Percentiles rank a stretch among this genome's conserved stretches.
These are phyloP conservation scores for Crenuchus spilurus DNA, from an alignment of 2,797 vertebrate genomes.

Conservation along the genomic window DNA sequence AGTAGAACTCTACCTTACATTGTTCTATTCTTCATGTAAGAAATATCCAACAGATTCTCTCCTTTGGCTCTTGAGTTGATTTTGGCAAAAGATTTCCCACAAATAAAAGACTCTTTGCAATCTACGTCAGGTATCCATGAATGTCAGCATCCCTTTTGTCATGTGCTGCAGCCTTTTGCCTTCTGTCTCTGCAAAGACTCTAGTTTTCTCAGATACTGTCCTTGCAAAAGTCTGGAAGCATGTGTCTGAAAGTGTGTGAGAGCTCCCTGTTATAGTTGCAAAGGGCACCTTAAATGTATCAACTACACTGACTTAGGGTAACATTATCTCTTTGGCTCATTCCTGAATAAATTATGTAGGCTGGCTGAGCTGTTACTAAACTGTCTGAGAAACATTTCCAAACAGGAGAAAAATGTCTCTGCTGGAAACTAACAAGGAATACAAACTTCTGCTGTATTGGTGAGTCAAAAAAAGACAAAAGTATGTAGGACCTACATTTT, in stretches of 20 bases:
- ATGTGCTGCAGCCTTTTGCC: slow-evolving; percentile 34
- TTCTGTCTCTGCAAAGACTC: slow-evolving; percentile 31
- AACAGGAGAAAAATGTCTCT: slow-evolving; percentile 69
- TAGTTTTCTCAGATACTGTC: slow-evolving; percentile 43
- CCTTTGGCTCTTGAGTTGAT: slow-evolving; percentile 68
- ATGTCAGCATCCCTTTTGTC: slow-evolving; percentile 51
- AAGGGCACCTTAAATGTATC: slow-evolving; percentile 75
- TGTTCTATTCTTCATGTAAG: slow-evolving; percentile 33
- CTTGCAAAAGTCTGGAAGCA: slow-evolving; percentile 54
- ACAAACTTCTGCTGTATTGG: slow-evolving; percentile 29
- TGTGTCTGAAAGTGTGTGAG: slow-evolving; percentile 57
- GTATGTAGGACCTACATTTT: not conserved
- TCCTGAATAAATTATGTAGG: slow-evolving; percentile 87
- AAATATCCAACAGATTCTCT: slow-evolving; percentile 58
- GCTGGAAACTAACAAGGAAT: slow-evolving; percentile 32
- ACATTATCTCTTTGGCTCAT: slow-evolving; percentile 82
- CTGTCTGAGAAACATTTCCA: slow-evolving; percentile 82
- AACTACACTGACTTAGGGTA: slow-evolving; percentile 80
- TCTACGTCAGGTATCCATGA: slow-evolving; percentile 46
- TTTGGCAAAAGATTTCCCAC: slow-evolving; percentile 73
- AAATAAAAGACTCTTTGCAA: slow-evolving; percentile 33
- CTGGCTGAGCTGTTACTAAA: slow-evolving; percentile 80
- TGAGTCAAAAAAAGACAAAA: slow-evolving; percentile 39
- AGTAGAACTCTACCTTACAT: slow-evolving; percentile 49
- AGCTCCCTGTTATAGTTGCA: slow-evolving; percentile 68